Evolutionary conservation across 2,888 invertebrate species (phyloP).

Genomic region (Eumerus sabulonum): DNA sequence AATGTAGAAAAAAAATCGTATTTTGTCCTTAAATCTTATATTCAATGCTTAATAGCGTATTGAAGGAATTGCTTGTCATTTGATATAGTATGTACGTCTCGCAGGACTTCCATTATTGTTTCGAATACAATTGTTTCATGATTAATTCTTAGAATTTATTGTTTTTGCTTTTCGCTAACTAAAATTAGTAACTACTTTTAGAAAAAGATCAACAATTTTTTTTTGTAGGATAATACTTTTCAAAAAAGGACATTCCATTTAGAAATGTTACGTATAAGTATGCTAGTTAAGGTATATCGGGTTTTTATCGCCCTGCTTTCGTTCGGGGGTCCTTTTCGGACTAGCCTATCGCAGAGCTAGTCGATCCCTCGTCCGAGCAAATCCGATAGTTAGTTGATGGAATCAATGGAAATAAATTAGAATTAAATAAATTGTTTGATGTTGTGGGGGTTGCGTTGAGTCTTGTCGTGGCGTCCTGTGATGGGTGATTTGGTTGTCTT

Average conservation of each 20-base stretch:
- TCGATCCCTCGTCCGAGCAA: no score
- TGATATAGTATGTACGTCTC: slow-evolving; percentile 62
- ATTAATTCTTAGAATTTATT: no score
- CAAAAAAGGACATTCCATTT: neutral
- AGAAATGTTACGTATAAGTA: slow-evolving; percentile 34
- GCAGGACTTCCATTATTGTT: slow-evolving; percentile 9
- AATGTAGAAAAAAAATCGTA: slow-evolving; percentile 61
- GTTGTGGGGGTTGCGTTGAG: neutral
- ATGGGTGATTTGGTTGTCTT: neutral
- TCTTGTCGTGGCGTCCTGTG: neutral
- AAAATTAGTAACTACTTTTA: slow-evolving; percentile 8
- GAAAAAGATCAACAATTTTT: slow-evolving; percentile 38
- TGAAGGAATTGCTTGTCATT: slow-evolving; percentile 62
- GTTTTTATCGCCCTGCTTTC: no score
- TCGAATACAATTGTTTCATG: slow-evolving; percentile 18
- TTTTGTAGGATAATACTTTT: slow-evolving; percentile 43
- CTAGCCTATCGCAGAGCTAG: no score
- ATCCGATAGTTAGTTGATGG: neutral
- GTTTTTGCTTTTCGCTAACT: no score
- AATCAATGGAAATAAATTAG: slow-evolving; percentile 46
- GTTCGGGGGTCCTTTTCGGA: no score
- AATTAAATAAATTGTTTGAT: slow-evolving; percentile 14
- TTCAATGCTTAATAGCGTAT: slow-evolving; percentile 28
- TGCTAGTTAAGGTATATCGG: no score
- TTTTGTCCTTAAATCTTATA: slow-evolving; percentile 35